These are phyloP conservation scores for Tenualosa thibaudeaui DNA, from an alignment of 2,797 vertebrate genomes.

Conservation along the genomic window DNA sequence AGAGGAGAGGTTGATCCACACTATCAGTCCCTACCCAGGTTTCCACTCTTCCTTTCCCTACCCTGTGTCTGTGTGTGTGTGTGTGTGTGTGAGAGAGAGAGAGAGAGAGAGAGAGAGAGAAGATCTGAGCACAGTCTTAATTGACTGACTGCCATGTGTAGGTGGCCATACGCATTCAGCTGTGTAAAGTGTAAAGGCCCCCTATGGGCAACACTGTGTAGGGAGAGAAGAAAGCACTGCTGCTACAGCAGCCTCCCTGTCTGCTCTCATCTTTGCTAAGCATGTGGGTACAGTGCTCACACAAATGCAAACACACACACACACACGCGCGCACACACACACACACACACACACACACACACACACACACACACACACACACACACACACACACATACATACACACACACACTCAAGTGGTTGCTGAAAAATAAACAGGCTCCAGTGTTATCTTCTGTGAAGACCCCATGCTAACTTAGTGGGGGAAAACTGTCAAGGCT, in stretches of 20 bases:
- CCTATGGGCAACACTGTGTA: neutral
- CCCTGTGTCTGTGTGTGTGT: too few species aligned
- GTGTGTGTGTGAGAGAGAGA: too few species aligned
- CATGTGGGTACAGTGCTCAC: neutral
- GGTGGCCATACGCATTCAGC: neutral
- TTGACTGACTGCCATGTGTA: neutral
- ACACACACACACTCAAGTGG: constrained; percentile 14
- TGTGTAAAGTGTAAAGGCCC: neutral
- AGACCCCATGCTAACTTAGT: neutral
- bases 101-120: neutral
- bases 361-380: neutral
- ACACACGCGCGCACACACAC: neutral
- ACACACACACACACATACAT: neutral
- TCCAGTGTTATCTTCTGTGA: neutral
- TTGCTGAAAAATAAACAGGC: constrained; percentile 8
- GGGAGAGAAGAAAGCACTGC: neutral
- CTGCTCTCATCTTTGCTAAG: too few species aligned
- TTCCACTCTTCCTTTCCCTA: neutral
- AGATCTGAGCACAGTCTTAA: neutral
- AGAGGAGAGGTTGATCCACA: neutral
- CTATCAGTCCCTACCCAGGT: neutral
- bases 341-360: neutral
- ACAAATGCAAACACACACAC: neutral
- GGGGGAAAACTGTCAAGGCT: neutral
- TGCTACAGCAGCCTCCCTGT: neutral